Evolutionary conservation across 2,888 invertebrate species (phyloP), one percentile per base, ranked within the genome.

Genomic region (Frankliniella fusca): DNA sequence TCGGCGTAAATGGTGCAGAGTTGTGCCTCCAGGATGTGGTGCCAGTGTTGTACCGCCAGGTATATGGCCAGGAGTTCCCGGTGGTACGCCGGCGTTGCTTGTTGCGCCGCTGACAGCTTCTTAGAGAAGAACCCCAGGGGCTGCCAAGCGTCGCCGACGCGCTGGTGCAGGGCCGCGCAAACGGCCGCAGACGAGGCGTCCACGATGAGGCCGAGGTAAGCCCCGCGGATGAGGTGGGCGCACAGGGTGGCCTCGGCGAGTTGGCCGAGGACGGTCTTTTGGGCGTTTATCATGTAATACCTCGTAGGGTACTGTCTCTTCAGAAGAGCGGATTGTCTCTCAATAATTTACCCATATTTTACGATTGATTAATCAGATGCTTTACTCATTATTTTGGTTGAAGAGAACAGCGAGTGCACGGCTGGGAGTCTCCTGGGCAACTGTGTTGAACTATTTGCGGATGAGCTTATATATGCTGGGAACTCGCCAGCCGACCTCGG

Each of bases 231-330:
- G 15, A 82, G 83, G 48, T 83, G 87, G 0, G 86, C 85, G 0
- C 88, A 82, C 0, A 87, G 80, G 0, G 87, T 85, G 1, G 87
- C 86, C 8, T 86, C 28, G 15, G 83, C n/a, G n/a, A n/a, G n/a
- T n/a, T n/a, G n/a, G n/a, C n/a, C n/a, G n/a, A n/a, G n/a, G n/a
- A n/a, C n/a, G n/a, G n/a, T n/a, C n/a, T n/a, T n/a, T n/a, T n/a
- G n/a, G n/a, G n/a, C n/a, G n/a, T n/a, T n/a, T n/a, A n/a, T n/a
- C n/a, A n/a, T n/a, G n/a, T n/a, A n/a, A n/a, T n/a, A n/a, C n/a
- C n/a, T n/a, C n/a, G n/a, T n/a, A n/a, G n/a, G n/a, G n/a, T n/a
- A n/a, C n/a, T n/a, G n/a, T n/a, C n/a, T n/a, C n/a, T n/a, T n/a
- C n/a, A n/a, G n/a, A n/a, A n/a, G n/a, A n/a, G n/a, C n/a, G n/a